These are phyloP conservation scores for Rhyacophila evoluta DNA, from an alignment of 2,888 invertebrate genomes.

Conservation along the genomic window DNA sequence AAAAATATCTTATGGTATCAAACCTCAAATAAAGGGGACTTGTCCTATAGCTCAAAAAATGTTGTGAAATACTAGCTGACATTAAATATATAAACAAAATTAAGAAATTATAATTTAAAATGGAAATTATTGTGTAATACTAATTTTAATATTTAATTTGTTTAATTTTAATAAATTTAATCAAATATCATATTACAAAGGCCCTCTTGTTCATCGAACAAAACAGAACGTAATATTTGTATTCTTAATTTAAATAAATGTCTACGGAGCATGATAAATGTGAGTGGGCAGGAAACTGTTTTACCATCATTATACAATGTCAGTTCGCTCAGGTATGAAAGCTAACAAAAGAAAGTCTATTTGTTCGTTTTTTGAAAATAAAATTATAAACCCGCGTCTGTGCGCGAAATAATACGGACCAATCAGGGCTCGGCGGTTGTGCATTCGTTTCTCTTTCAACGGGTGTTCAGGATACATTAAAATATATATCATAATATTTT, in stretches of 20 bases:
- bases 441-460: not conserved
- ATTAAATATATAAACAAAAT: too few relatives aligned
- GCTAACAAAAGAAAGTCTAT: not conserved
- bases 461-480: not conserved
- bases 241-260: conserved; percentile 16
- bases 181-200: not conserved
- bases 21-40: too few relatives aligned
- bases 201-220: not conserved
- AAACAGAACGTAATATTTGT: conserved; percentile 19
- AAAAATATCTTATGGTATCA: too few relatives aligned
- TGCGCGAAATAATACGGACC: conserved; percentile 10
- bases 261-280: not conserved
- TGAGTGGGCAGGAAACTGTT: conserved; percentile 24
- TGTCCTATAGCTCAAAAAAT: too few relatives aligned
- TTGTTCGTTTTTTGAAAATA: conserved; percentile 19
- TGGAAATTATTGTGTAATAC: too few relatives aligned
- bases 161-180: too few relatives aligned
- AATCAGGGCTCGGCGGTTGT: not conserved
- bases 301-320: conserved; percentile 35
- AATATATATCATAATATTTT: not conserved
- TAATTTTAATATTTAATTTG: too few relatives aligned
- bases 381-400: conserved; percentile 5
- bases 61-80: too few relatives aligned
- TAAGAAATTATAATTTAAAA: too few relatives aligned
- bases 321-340: conserved; percentile 35